phyloP scores from a whole-genome alignment of 2,888 invertebrate species.

The Leptothorax acervorum region DNA sequence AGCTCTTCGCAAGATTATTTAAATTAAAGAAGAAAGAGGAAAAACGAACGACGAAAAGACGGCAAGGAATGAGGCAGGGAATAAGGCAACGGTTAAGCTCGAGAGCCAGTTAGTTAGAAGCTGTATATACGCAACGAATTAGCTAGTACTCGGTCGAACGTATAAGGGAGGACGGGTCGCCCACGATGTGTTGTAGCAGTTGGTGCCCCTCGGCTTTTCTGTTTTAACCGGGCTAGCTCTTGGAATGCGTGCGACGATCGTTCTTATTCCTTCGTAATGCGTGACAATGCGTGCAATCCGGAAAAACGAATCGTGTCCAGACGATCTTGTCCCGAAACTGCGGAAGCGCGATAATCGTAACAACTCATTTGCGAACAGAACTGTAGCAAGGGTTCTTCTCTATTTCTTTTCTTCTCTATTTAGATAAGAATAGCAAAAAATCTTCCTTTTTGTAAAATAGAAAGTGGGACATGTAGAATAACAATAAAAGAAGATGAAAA shows the following conservation, averaged over 20 bases:
- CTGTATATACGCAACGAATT: constrained; percentile 72
- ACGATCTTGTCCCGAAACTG: background rate
- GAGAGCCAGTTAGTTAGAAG: constrained; percentile 70
- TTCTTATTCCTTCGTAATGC: background rate
- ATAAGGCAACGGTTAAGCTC: constrained; percentile 21
- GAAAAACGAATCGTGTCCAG: background rate
- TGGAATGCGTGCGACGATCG: background rate
- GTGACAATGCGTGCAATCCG: background rate
- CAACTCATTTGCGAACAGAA: background rate
- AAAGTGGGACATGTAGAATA: background rate
- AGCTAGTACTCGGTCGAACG: constrained; percentile 63
- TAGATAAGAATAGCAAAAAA: background rate
- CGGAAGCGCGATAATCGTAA: background rate
- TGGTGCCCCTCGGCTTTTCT: constrained; percentile 42
- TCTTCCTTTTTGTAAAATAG: background rate
- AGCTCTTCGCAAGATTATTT: background rate
- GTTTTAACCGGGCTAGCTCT: background rate
- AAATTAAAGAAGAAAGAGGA: background rate
- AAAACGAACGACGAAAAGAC: background rate
- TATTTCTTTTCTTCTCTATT: background rate
- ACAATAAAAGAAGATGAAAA: background rate
- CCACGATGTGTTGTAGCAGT: constrained; percentile 67
- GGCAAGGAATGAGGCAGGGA: background rate
- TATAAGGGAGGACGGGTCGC: constrained; percentile 74
- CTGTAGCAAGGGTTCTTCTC: background rate